Evolutionary conservation across 2,113 vertebrate species (phyloP).

Genomic region (Condylura cristata): DNA sequence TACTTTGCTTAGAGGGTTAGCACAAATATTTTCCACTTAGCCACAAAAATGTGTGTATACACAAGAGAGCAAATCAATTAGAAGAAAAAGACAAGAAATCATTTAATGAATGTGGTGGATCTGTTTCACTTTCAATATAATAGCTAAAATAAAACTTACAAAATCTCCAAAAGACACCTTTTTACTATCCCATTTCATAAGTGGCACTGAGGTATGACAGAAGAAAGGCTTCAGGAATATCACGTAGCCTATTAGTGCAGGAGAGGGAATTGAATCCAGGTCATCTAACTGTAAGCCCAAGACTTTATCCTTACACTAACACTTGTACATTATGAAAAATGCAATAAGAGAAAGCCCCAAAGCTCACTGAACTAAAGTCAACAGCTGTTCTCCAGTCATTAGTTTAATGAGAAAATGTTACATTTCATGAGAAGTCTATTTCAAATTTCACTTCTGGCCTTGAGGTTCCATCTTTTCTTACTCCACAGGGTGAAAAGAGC

Average conservation of each 20-base stretch:
- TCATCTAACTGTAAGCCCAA: conserved; percentile 17
- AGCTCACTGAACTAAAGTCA: conserved; percentile 37
- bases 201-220: background rate
- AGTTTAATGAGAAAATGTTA: conserved; percentile 77
- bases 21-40: conserved; percentile 67
- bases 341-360: background rate
- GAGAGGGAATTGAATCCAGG: conserved; percentile 56
- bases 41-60: conserved; percentile 60
- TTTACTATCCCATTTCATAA: background rate
- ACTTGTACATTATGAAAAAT: conserved; percentile 58
- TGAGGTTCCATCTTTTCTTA: conserved; percentile 33
- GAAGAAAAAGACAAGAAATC: conserved; percentile 10
- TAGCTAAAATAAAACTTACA: conserved; percentile 19
- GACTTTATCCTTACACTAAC: conserved; percentile 53
- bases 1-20: conserved; percentile 47
- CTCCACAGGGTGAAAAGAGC: background rate
- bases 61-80: background rate
- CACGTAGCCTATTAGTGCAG: background rate
- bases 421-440: conserved; percentile 67
- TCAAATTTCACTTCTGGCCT: conserved; percentile 56
- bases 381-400: conserved; percentile 70
- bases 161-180: background rate
- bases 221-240: background rate
- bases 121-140: background rate
- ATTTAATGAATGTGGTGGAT: background rate